A percentile compares a stretch with the other conserved stretches of the same genome.
Conservation (phyloP, 2,888 invertebrate genomes). For the Villa cingulata region DNA sequence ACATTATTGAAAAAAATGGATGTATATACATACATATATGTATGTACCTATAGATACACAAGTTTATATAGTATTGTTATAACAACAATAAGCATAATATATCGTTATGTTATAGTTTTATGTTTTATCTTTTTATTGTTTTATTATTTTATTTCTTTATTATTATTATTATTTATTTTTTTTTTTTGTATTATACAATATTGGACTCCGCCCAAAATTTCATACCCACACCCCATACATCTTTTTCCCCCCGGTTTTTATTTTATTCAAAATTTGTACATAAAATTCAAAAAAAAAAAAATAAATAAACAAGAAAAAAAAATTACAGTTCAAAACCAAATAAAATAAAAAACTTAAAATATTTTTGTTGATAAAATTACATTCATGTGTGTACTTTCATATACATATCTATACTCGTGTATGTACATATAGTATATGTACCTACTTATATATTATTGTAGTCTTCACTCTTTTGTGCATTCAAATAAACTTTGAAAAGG, state of each 20-base stretch:
- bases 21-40: neutral
- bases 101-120: too few species aligned
- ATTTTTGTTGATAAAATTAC: neutral
- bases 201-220: neutral
- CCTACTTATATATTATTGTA: neutral
- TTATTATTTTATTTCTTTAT: too few species aligned
- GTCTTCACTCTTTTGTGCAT: too few species aligned
- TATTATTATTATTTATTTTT: neutral
- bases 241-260: neutral
- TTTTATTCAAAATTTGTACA: neutral
- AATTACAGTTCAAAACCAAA: neutral
- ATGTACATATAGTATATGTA: too few species aligned
- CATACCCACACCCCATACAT: neutral
- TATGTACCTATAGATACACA: neutral
- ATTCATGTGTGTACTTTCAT: neutral
- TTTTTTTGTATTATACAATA: neutral
- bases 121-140: too few species aligned
- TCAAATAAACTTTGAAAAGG: too few species aligned
- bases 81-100: too few species aligned
- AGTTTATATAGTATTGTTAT: too few species aligned
- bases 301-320: neutral
- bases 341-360: neutral
- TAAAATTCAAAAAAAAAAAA: too few species aligned
- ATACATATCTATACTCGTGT: too few species aligned
- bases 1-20: too few species aligned